Percentiles rank a stretch among this genome's conserved stretches.
phyloP scores from a whole-genome alignment of 2,888 invertebrate genomes.

The Drosophila koepferae region DNA sequence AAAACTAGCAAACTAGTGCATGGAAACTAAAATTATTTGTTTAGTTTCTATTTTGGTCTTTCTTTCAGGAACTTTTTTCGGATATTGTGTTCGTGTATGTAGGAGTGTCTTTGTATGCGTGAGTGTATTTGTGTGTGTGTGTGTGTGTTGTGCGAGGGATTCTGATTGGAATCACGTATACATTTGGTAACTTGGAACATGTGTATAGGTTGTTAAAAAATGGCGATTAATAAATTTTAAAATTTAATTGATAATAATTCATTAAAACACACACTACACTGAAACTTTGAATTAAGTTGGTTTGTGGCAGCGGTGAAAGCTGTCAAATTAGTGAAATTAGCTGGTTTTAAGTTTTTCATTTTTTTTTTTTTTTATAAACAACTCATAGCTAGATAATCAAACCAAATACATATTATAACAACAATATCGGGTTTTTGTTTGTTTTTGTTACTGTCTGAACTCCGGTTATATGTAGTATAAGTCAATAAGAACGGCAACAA shows the following conservation, averaged over 20 bases:
- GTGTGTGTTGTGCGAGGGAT: slow-evolving; percentile 63
- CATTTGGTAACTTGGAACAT: slow-evolving; percentile 74
- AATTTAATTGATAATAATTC: slow-evolving; percentile 50
- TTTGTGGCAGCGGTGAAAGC: slow-evolving; percentile 48
- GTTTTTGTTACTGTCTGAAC: slow-evolving; percentile 68
- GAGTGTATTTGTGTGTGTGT: slow-evolving; percentile 63
- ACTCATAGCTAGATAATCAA: slow-evolving; percentile 69
- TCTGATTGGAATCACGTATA: slow-evolving; percentile 54
- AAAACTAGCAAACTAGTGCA: slow-evolving; percentile 51
- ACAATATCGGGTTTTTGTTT: slow-evolving; percentile 45
- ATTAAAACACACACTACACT: slow-evolving; percentile 82
- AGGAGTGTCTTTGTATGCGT: slow-evolving; percentile 54
- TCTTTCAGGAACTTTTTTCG: slow-evolving; percentile 22
- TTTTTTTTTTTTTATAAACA: slow-evolving; percentile 60
- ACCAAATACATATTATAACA: slow-evolving; percentile 65
- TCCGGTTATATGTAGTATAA: slow-evolving; percentile 57
- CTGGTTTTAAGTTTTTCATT: slow-evolving; percentile 58
- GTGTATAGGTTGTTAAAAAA: slow-evolving; percentile 82
- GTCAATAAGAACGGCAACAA: slow-evolving; percentile 60
- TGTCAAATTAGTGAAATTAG: slow-evolving; percentile 78
- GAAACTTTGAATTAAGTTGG: slow-evolving; percentile 49
- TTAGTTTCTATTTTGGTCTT: slow-evolving; percentile 1
- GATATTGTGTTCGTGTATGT: slow-evolving; percentile 44
- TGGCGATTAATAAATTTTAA: slow-evolving; percentile 43
- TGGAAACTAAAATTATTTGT: slow-evolving; percentile 27